Evolutionary conservation across 1,140 invertebrate species (phyloP), one percentile per base, ranked within the genome.

Genomic region (Drosophila equinoxialis): DNA sequence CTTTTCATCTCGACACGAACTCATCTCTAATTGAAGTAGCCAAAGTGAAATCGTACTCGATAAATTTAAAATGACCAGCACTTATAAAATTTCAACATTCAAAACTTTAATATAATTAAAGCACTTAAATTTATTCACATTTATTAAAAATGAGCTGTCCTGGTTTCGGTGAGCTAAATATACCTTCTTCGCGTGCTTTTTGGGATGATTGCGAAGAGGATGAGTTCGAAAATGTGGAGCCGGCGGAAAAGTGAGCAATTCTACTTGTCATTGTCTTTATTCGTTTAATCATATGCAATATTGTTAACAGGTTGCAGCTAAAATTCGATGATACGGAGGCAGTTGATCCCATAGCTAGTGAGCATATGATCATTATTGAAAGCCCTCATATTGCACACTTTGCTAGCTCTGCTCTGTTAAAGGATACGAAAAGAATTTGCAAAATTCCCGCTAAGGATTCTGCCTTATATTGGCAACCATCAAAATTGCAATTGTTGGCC

Each of bases 141-240:
- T 6, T 6, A 33, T 37, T 6, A 33, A 77, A 26, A 68, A 90
- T 91, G 90, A 74, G 78, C 35, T 91, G 90, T 77, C 85, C 90
- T 30, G 84, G 83, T 30, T 91, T 91, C 72, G 90, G 90, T 23
- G 90, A 91, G 74, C 14, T 91, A 7, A 87, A 89, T 37, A 90
- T 92, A 35, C 90, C 90, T 0, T 91, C 90, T 6, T 91, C 90
- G 6, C 73, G 90, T 8, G 90, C 90, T 4, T 91, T 91, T 55
- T 91, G 90, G 90, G 90, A 91, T 65, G 90, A 90, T 20, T 91
- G 91, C 37, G 90, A 91, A 6, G 90, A 91, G 60, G 90, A 90
- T 58, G 90, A 91, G 41, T 73, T 82, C 7, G 79, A 87, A 1
- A 84, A 51, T 59, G 59, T 75, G 2, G 61, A 77, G 39, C 68